Conservation (phyloP, 2,888 invertebrate species). For the Macrophya alboannulata region DNA sequence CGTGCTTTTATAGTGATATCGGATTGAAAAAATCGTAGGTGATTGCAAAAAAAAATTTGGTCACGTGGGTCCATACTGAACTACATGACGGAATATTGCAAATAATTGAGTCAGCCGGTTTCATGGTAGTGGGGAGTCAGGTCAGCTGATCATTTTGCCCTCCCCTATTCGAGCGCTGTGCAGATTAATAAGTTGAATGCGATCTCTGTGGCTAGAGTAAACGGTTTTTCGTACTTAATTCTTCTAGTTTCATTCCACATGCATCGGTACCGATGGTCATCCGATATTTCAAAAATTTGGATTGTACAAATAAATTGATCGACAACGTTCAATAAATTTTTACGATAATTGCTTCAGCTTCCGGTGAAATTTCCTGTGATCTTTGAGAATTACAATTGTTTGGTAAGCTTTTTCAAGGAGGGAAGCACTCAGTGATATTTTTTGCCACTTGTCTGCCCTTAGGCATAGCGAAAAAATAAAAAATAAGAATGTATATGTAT, state of each 20-base stretch:
- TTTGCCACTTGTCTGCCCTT: not conserved
- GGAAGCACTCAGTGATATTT: not conserved
- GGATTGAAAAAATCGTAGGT: conserved; percentile 70
- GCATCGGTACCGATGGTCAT: not conserved
- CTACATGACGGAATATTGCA: conserved; percentile 70
- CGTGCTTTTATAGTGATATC: conserved; percentile 74
- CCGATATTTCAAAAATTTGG: not conserved
- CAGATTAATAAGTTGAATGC: not conserved
- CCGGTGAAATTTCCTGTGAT: not conserved
- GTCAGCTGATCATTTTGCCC: conserved; percentile 36
- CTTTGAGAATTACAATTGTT: not conserved
- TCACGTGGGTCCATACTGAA: conserved; percentile 68
- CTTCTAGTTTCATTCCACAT: not conserved
- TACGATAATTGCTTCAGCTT: not conserved
- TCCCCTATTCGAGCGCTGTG: conserved; percentile 31
- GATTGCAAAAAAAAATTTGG: conserved; percentile 66
- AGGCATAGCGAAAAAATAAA: not conserved
- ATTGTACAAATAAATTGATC: no score
- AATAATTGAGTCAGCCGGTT: conserved; percentile 75
- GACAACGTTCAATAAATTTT: not conserved
- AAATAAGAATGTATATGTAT: not conserved
- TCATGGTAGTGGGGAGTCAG: conserved; percentile 35
- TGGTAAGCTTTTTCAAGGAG: not conserved
- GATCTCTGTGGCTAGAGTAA: not conserved
- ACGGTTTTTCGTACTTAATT: not conserved